Conservation (phyloP, 2,888 invertebrate genomes). For the Caenorhabditis becei region DNA sequence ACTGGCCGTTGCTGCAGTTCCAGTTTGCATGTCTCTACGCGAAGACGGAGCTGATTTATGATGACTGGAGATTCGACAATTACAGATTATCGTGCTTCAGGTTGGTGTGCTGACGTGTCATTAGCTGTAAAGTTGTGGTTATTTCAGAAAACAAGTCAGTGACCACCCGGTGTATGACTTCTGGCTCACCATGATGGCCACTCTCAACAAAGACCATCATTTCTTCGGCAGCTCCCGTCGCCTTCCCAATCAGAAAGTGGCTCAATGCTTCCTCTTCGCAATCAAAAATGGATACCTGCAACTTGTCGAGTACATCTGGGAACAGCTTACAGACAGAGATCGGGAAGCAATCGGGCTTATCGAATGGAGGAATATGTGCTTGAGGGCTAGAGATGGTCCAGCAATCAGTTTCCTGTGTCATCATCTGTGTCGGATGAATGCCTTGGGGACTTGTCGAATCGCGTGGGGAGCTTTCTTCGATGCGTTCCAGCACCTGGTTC, state of each 20-base stretch:
- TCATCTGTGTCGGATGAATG: slow-evolving; percentile 66
- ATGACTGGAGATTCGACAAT: slow-evolving; percentile 68
- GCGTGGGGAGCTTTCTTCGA: slow-evolving; percentile 71
- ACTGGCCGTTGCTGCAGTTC: slow-evolving; percentile 73
- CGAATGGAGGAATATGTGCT: slow-evolving; percentile 70
- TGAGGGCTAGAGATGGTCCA: slow-evolving; percentile 63
- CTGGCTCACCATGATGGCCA: slow-evolving; percentile 70
- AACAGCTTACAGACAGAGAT: slow-evolving; percentile 59
- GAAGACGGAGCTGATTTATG: slow-evolving; percentile 61
- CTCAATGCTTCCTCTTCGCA: slow-evolving; percentile 69
- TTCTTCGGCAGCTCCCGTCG: slow-evolving; percentile 66
- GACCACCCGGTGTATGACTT: slow-evolving; percentile 75
- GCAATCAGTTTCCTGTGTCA: slow-evolving; percentile 70
- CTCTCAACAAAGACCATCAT: slow-evolving; percentile 40
- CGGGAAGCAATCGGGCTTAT: slow-evolving; percentile 69
- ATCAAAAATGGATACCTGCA: slow-evolving; percentile 69
- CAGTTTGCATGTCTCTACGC: slow-evolving; percentile 74
- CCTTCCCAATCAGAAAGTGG: slow-evolving; percentile 68
- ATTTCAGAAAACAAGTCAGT: slow-evolving; percentile 66
- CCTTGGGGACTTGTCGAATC: slow-evolving; percentile 62
- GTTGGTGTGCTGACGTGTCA: slow-evolving; percentile 22
- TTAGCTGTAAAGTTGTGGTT: not conserved
- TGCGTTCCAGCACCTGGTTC: slow-evolving; percentile 63
- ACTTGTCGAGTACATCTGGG: slow-evolving; percentile 69
- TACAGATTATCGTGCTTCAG: slow-evolving; percentile 67